Conservation (phyloP, 2,888 invertebrate genomes). For the Halictus quadricinctus region DNA sequence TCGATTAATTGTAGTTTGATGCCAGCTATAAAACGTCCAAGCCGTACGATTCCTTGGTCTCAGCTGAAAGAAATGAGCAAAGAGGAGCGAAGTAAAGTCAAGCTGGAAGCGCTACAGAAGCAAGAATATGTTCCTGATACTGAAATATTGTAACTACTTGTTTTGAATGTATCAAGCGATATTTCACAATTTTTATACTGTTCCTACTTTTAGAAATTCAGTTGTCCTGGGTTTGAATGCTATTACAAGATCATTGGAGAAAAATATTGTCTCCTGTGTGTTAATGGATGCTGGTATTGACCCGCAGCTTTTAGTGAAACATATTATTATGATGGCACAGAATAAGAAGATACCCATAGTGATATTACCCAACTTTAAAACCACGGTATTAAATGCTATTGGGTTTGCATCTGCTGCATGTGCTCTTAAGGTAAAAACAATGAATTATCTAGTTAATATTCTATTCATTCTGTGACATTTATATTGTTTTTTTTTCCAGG, state of each 20-base stretch:
- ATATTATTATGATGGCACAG: conserved; percentile 76
- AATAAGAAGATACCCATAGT: conserved; percentile 75
- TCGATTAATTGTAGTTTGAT: conserved; percentile 66
- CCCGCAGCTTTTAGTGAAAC: conserved; percentile 75
- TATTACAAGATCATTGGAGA: conserved; percentile 78
- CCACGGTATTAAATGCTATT: conserved; percentile 68
- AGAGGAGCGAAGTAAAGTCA: conserved; percentile 70
- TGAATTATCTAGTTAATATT: conserved; percentile 25
- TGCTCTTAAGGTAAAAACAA: conserved; percentile 73
- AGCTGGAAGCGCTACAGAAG: conserved; percentile 54
- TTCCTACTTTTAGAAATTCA: conserved; percentile 64
- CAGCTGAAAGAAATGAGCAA: conserved; percentile 70
- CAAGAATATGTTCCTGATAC: conserved; percentile 38
- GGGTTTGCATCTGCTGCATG: conserved; percentile 75
- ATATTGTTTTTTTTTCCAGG: conserved; percentile 63
- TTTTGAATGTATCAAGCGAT: neutral
- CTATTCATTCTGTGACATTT: neutral
- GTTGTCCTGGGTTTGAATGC: conserved; percentile 77
- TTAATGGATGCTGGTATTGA: conserved; percentile 76
- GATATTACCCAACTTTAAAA: conserved; percentile 75
- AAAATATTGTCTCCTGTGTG: conserved; percentile 70
- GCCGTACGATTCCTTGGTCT: conserved; percentile 69
- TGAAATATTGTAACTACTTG: conserved; percentile 55
- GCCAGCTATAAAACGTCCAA: conserved; percentile 63
- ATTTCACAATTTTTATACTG: neutral